A percentile compares a stretch with the other conserved stretches of the same genome.
Conservation (phyloP, 2,888 invertebrate species). For the Oxyteleia sp. region DNA sequence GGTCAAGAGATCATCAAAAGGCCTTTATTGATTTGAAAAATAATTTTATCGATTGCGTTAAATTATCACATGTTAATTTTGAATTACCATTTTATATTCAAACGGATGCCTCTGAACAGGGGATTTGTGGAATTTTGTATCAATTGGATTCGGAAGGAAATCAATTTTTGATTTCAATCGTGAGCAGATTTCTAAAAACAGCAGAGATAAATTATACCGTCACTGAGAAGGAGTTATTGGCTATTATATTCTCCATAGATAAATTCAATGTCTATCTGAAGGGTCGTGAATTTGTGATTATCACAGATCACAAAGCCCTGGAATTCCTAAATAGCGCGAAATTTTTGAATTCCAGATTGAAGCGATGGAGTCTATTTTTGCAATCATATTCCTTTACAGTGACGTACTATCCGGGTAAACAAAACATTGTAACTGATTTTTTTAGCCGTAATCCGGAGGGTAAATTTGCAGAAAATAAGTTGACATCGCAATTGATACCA, state of each 20-base stretch:
- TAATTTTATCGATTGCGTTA: slow-evolving; percentile 9
- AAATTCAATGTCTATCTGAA: slow-evolving; percentile 1
- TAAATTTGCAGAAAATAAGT: background rate
- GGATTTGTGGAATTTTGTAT: slow-evolving; percentile 18
- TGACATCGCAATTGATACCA: background rate
- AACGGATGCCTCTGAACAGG: slow-evolving; percentile 9
- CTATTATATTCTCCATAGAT: slow-evolving; percentile 3
- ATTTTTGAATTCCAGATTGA: slow-evolving; percentile 11
- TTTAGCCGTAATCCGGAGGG: too few relatives aligned
- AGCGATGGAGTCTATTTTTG: slow-evolving; percentile 16
- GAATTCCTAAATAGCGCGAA: slow-evolving; percentile 2
- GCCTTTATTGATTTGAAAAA: slow-evolving; percentile 1
- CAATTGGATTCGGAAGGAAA: slow-evolving; percentile 2
- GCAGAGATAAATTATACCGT: slow-evolving; percentile 18
- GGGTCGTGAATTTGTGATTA: background rate
- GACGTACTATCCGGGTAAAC: background rate
- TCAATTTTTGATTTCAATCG: background rate
- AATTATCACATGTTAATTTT: background rate
- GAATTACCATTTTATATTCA: slow-evolving; percentile 6
- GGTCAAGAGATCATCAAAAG: background rate
- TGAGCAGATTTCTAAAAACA: too few relatives aligned
- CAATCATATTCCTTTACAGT: slow-evolving; percentile 10
- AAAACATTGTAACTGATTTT: slow-evolving; percentile 2
- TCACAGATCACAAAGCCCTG: slow-evolving; percentile 11
- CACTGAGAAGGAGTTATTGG: too few relatives aligned